phyloP scores from a whole-genome alignment of 2,797 vertebrate genomes.

The Threskiornis aethiopicus region DNA sequence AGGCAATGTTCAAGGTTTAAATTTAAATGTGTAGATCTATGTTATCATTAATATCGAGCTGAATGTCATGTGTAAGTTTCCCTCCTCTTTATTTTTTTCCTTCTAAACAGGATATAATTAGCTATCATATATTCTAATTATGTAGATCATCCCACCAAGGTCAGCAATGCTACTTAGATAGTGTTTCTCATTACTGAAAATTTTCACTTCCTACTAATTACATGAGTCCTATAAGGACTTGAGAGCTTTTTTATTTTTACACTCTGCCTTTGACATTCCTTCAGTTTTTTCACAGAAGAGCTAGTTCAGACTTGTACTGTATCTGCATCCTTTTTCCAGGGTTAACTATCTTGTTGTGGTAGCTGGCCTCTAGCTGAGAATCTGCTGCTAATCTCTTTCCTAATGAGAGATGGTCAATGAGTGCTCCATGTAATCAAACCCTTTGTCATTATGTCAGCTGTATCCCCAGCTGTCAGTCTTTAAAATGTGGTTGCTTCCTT shows the following conservation, averaged over 20 bases:
- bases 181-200: background rate
- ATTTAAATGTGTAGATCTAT: accelerated
- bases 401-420: background rate
- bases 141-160: background rate
- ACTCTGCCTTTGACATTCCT: background rate
- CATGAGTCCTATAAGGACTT: background rate
- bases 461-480: background rate
- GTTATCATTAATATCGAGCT: background rate
- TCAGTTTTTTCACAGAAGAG: background rate
- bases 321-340: background rate
- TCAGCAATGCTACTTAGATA: background rate
- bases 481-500: background rate
- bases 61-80: background rate
- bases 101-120: background rate
- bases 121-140: background rate
- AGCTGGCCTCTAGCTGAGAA: background rate
- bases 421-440: background rate
- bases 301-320: background rate
- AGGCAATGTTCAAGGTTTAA: background rate
- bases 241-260: background rate
- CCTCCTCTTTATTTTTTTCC: background rate
- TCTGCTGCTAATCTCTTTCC: background rate
- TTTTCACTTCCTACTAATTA: background rate
- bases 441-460: background rate
- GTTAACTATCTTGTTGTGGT: background rate